A percentile compares a stretch with the other conserved stretches of the same genome.
These are phyloP conservation scores for Sebastiscus albofasciatus DNA, from an alignment of 2,797 vertebrate species.

Conservation along the genomic window DNA sequence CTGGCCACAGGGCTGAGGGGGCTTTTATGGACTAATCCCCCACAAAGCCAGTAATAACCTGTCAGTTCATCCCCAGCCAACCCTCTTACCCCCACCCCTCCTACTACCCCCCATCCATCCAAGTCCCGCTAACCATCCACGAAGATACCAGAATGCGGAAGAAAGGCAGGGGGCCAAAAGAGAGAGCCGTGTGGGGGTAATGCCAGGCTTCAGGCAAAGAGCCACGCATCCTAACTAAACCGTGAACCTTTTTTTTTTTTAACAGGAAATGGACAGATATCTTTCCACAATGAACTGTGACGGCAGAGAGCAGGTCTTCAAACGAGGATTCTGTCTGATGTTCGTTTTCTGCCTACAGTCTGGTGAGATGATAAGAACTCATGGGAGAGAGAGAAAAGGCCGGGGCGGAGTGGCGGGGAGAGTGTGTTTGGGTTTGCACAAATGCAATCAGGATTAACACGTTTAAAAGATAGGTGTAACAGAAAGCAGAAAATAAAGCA, in stretches of 20 bases:
- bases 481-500: background rate
- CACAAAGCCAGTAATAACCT: conserved; percentile 88
- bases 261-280: conserved; percentile 63
- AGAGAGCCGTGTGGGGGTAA: conserved; percentile 55
- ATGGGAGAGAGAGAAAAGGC: conserved; percentile 25
- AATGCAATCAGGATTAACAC: conserved; percentile 9
- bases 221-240: conserved; percentile 47
- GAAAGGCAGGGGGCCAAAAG: conserved; percentile 55
- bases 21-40: conserved; percentile 86
- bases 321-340: conserved; percentile 54
- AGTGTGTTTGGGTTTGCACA: conserved; percentile 6
- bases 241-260: conserved; percentile 46
- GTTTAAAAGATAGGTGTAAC: background rate
- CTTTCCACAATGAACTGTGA: conserved; percentile 63
- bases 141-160: conserved; percentile 70
- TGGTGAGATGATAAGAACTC: conserved; percentile 59
- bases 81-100: conserved; percentile 47
- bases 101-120: conserved; percentile 38
- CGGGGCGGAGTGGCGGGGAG: background rate
- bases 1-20: conserved; percentile 75
- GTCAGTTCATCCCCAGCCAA: conserved; percentile 83
- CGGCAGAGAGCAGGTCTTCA: conserved; percentile 59
- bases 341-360: conserved; percentile 39
- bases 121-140: conserved; percentile 59
- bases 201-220: conserved; percentile 58